Conservation (phyloP, 2,888 invertebrate genomes). For the Sminthurides aquaticus region DNA sequence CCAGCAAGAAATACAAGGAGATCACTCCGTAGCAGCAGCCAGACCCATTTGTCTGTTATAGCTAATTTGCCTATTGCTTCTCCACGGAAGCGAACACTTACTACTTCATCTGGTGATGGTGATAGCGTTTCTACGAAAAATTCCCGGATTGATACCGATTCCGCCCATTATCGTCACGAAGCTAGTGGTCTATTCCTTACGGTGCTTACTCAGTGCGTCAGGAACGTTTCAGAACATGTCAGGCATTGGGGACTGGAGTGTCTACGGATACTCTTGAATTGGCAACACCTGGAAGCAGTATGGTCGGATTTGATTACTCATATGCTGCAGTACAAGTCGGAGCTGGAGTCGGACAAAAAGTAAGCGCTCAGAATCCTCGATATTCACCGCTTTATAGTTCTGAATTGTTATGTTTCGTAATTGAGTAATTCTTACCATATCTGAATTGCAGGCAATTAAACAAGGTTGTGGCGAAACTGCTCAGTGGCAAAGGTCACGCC, state of each 20-base stretch:
- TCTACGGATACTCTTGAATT: conserved; percentile 23
- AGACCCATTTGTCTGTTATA: not conserved
- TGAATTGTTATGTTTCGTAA: not conserved
- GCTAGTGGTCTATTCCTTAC: conserved; percentile 23
- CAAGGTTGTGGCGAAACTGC: conserved; percentile 3
- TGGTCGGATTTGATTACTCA: conserved; percentile 27
- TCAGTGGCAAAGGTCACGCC: not conserved
- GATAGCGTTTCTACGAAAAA: not conserved
- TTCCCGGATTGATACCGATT: not conserved
- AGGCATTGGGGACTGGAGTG: conserved; percentile 28
- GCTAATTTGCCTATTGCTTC: not conserved
- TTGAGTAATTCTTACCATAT: not conserved
- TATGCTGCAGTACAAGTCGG: conserved; percentile 25
- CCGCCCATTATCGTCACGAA: conserved; percentile 6
- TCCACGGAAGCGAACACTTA: not conserved
- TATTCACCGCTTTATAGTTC: conserved; percentile 6
- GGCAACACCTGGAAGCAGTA: conserved; percentile 21
- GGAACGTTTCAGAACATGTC: conserved; percentile 28
- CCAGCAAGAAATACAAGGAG: too few species aligned
- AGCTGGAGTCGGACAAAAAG: conserved; percentile 36
- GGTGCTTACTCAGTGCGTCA: conserved; percentile 31
- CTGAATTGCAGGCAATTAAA: conserved; percentile 12
- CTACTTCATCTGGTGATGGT: not conserved
- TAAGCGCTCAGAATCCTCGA: too few species aligned
- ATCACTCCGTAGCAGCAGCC: not conserved